Percentiles rank a stretch among this genome's conserved stretches.
phyloP scores from a whole-genome alignment of 2,797 vertebrate species.

The Coranthus polyacanthus region DNA sequence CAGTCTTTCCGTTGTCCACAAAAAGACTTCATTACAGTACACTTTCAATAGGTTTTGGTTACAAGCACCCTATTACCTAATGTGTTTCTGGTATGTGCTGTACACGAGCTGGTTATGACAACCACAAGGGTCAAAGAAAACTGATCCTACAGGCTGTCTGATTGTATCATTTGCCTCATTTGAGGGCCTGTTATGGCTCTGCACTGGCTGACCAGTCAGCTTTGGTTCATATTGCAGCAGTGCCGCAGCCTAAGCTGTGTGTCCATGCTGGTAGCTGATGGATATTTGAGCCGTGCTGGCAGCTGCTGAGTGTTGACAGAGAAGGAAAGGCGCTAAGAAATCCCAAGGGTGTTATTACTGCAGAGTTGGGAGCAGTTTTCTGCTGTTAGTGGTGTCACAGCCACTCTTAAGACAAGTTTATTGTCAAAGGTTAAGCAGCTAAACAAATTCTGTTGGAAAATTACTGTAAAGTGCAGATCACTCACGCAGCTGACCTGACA shows the following conservation, averaged over 20 bases:
- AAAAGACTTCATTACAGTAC: slow-evolving; percentile 62
- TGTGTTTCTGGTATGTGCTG: slow-evolving; percentile 40
- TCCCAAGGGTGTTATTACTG: slow-evolving; percentile 79
- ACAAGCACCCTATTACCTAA: slow-evolving; percentile 54
- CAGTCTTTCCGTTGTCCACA: slow-evolving; percentile 60
- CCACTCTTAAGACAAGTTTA: slow-evolving; percentile 64
- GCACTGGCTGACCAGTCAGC: slow-evolving; percentile 56
- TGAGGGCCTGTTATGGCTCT: slow-evolving; percentile 60
- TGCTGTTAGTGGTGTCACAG: slow-evolving; percentile 66
- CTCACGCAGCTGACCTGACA: slow-evolving; percentile 23
- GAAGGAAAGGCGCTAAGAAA: slow-evolving; percentile 79
- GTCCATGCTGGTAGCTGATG: slow-evolving; percentile 64
- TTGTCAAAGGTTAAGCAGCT: slow-evolving; percentile 81
- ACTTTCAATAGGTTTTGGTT: slow-evolving; percentile 69
- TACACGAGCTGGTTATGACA: slow-evolving; percentile 60
- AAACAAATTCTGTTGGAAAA: slow-evolving; percentile 52
- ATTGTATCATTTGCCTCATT: slow-evolving; percentile 54
- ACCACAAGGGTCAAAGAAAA: slow-evolving; percentile 52
- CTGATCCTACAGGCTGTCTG: slow-evolving; percentile 42
- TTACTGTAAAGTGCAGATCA: slow-evolving; percentile 14
- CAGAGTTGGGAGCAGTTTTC: slow-evolving; percentile 71
- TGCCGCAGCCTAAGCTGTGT: slow-evolving; percentile 47
- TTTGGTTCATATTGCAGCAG: slow-evolving; percentile 69
- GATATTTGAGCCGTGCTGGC: slow-evolving; percentile 79
- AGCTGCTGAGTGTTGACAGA: slow-evolving; percentile 83